phyloP scores from a whole-genome alignment of 2,888 invertebrate genomes.

The Chymomyza caudatula region DNA sequence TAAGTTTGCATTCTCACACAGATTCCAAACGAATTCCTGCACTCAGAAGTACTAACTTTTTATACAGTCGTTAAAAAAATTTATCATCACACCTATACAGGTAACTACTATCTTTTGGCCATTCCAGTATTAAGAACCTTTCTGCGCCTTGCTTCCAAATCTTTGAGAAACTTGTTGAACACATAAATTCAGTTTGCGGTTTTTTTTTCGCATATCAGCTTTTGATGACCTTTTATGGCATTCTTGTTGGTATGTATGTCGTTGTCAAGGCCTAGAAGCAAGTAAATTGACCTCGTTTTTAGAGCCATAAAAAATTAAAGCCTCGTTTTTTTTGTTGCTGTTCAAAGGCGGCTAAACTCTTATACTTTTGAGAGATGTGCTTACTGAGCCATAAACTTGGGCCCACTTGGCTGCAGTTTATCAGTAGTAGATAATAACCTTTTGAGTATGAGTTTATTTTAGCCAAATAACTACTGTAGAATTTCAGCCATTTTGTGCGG shows the following conservation, averaged over 20 bases:
- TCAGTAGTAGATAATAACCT: not conserved
- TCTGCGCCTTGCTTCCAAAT: not conserved
- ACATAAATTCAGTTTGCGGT: not conserved
- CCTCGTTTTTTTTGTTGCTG: not conserved
- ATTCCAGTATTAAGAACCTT: not conserved
- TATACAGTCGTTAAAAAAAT: no score
- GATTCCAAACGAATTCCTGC: no score
- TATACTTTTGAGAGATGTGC: not conserved
- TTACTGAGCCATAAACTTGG: not conserved
- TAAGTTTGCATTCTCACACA: no score
- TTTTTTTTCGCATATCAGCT: not conserved
- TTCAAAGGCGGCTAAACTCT: not conserved
- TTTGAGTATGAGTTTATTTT: not conserved
- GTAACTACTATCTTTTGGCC: not conserved
- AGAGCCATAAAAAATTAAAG: not conserved
- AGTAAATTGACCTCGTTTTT: not conserved
- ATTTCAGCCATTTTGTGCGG: not conserved
- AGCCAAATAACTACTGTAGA: not conserved
- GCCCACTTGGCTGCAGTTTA: not conserved
- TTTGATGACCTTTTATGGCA: not conserved
- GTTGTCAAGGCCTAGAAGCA: not conserved
- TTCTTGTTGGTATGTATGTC: not conserved
- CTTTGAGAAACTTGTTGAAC: not conserved
- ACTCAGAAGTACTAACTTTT: no score
- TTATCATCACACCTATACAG: no score